Evolutionary conservation across 2,888 invertebrate genomes (phyloP).

Genomic region (Pteria penguin): DNA sequence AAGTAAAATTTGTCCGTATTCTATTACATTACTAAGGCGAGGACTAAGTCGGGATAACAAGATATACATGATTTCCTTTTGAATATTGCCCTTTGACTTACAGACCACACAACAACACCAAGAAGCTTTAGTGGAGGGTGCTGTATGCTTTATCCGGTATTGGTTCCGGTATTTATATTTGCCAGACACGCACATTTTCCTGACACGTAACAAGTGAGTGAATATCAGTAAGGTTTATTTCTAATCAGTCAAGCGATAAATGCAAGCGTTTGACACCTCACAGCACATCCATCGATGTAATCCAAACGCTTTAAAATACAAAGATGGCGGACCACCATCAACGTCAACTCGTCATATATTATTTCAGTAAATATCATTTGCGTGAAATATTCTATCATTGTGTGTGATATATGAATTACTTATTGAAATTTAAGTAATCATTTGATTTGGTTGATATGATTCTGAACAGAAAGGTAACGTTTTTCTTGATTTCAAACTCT

Average conservation of each 20-base stretch:
- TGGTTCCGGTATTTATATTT: constrained; percentile 26
- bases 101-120: constrained; percentile 8
- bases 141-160: constrained; percentile 21
- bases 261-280: constrained; percentile 32
- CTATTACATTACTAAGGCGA: background rate
- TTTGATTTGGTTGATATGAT: background rate
- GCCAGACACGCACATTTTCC: constrained; percentile 31
- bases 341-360: background rate
- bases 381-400: constrained; percentile 14
- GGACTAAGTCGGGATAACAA: background rate
- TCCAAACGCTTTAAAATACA: background rate
- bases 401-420: background rate
- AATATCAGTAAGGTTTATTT: constrained; percentile 22
- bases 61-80: background rate
- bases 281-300: constrained; percentile 21
- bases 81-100: background rate
- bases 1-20: background rate
- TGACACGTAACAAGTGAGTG: constrained; percentile 22
- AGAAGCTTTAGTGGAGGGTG: background rate
- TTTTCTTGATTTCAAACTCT: background rate
- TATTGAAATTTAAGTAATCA: constrained; percentile 4
- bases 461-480: background rate
- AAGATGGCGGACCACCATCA: constrained; percentile 20
- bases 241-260: constrained; percentile 27
- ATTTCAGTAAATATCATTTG: background rate